A percentile compares a stretch with the other conserved stretches of the same genome.
phyloP scores from a whole-genome alignment of 35 echinoderm and acorn worm genomes.

The Apostichopus japonicus region DNA sequence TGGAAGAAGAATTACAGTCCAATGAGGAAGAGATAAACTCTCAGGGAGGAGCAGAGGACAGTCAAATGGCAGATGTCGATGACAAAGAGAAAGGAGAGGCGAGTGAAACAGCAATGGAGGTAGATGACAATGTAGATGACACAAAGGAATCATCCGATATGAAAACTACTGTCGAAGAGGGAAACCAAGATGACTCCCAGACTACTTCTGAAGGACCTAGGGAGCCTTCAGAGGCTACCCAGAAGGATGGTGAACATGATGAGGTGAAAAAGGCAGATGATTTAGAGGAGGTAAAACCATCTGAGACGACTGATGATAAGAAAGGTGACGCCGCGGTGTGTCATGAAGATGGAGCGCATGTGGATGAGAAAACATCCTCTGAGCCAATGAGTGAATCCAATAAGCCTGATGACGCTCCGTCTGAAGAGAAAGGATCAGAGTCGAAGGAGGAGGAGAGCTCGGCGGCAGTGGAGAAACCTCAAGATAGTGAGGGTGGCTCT shows the following conservation, averaged over 20 bases:
- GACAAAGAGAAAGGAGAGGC: neutral
- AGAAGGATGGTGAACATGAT: slow-evolving; percentile 2
- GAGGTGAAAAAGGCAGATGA: slow-evolving; percentile 9
- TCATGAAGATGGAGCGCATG: neutral
- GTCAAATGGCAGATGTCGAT: slow-evolving; percentile 16
- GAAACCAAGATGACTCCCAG: neutral
- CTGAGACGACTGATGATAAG: neutral
- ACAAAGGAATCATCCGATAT: neutral
- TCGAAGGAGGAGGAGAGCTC: neutral
- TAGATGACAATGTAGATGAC: neutral
- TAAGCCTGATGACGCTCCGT: neutral
- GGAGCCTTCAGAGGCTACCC: neutral
- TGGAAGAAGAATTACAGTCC: neutral
- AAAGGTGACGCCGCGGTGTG: neutral
- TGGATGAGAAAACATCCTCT: neutral
- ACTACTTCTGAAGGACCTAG: neutral
- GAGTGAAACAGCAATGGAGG: slow-evolving; percentile 2
- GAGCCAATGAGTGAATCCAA: neutral
- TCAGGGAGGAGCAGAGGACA: slow-evolving; percentile 6
- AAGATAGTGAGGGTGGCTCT: neutral
- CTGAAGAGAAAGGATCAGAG: neutral
- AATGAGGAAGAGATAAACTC: neutral
- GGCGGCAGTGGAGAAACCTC: neutral
- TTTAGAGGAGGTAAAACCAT: neutral
- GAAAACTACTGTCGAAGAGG: neutral